Conservation (phyloP, 2,888 invertebrate genomes). For the Oithona nana region DNA sequence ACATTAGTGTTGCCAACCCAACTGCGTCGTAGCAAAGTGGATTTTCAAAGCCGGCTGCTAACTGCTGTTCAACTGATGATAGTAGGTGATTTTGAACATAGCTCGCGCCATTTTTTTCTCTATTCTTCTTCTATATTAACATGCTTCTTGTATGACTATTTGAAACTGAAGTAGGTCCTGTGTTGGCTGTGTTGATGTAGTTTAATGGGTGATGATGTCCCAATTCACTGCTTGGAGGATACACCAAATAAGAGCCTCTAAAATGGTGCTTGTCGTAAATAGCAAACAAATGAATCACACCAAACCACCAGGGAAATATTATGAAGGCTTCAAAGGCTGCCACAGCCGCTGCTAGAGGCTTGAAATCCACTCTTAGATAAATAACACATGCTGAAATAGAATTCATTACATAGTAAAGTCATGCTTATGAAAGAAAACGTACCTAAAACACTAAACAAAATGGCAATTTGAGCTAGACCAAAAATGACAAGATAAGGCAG, state of each 20-base stretch:
- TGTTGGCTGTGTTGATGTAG: not conserved
- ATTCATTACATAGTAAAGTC: not conserved
- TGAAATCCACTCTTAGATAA: not conserved
- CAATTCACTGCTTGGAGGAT: not conserved
- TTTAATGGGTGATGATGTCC: no score
- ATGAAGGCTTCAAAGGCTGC: not conserved
- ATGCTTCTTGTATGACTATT: no score
- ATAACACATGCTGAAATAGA: not conserved
- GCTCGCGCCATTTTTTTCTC: no score
- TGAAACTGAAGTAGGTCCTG: no score
- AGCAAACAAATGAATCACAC: constrained; percentile 4
- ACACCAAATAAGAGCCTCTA: not conserved
- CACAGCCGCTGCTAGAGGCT: not conserved
- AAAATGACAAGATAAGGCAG: constrained; percentile 6
- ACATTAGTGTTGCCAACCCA: no score
- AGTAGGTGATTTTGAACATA: no score
- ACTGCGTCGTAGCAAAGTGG: no score
- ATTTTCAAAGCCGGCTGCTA: no score
- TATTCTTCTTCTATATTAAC: no score
- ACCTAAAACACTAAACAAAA: no score
- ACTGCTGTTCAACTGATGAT: no score
- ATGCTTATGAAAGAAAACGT: not conserved
- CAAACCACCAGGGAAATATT: constrained; percentile 10
- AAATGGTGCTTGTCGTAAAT: not conserved
- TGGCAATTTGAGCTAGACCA: not conserved